Percentiles rank a stretch among this genome's conserved stretches.
These are phyloP conservation scores for Montipora efflorescens DNA, from an alignment of 64 coral and sea anemone species.

Conservation along the genomic window DNA sequence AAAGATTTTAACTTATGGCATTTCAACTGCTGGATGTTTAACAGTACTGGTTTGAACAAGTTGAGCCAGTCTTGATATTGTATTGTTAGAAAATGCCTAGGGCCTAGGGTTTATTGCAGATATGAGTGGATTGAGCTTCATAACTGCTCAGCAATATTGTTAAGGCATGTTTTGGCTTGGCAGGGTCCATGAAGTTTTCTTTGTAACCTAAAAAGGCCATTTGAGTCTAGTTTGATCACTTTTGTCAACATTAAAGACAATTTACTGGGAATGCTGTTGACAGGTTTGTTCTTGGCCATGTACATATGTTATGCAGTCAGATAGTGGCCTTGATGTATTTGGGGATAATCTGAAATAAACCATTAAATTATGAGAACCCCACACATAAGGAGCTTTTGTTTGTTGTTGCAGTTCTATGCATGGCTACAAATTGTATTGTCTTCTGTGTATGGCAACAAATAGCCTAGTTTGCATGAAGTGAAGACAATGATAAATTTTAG, in stretches of 20 bases:
- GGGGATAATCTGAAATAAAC: not conserved
- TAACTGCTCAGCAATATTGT: not conserved
- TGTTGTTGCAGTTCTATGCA: conserved; percentile 24
- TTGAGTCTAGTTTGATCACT: conserved; percentile 28
- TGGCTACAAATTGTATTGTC: conserved; percentile 1
- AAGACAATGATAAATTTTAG: conserved; percentile 6
- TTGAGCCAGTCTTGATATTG: not conserved
- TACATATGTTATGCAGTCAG: conserved; percentile 12
- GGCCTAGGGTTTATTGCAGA: not conserved
- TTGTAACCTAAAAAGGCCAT: conserved; percentile 6
- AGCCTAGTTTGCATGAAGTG: not conserved
- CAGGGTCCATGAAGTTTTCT: not conserved
- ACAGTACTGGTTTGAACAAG: not conserved
- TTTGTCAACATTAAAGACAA: conserved; percentile 18
- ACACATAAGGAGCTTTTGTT: conserved; percentile 13
- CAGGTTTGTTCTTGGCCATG: conserved; percentile 25
- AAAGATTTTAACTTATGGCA: too few relatives aligned
- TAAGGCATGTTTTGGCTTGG: not conserved
- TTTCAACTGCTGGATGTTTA: not conserved
- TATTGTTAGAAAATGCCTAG: not conserved
- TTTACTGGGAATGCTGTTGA: conserved; percentile 1
- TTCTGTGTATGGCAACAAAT: conserved; percentile 5
- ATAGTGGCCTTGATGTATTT: conserved; percentile 31
- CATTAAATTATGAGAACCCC: not conserved
- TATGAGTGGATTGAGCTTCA: not conserved